Percentiles rank a stretch among this genome's conserved stretches.
Evolutionary conservation across 53 echinoderm and acorn worm species (phyloP).

Genomic region (Luidia sarsii): DNA sequence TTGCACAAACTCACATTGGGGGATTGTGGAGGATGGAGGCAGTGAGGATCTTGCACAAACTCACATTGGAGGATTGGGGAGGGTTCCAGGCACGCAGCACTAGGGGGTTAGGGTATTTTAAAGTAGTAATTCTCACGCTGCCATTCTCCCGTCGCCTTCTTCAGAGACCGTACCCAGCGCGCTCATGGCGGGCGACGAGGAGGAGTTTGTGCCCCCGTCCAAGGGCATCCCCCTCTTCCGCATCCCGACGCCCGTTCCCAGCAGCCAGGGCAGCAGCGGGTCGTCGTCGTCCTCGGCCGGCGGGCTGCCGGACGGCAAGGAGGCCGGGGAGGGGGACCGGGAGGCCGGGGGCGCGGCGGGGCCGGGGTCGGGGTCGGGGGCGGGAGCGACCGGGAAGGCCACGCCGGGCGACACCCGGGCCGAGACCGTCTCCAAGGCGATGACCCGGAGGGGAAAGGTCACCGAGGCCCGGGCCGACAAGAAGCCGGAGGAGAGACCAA

Average conservation of each 20-base stretch:
- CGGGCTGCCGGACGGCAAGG: conserved; percentile 40
- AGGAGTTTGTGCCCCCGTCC: conserved; percentile 74
- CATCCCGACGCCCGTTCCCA: conserved; percentile 68
- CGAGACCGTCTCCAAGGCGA: conserved; percentile 37
- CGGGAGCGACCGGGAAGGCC: not conserved
- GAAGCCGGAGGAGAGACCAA: conserved; percentile 66
- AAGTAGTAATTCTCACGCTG: too few relatives aligned
- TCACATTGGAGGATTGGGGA: too few relatives aligned
- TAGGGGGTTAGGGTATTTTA: too few relatives aligned
- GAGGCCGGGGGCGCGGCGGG: too few relatives aligned
- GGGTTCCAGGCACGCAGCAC: too few relatives aligned
- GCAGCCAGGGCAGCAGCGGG: conserved; percentile 67
- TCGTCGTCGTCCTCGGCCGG: conserved; percentile 53
- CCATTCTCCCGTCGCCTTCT: too few relatives aligned
- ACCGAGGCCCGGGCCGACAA: conserved; percentile 50
- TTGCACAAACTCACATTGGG: too few relatives aligned
- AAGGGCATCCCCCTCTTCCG: conserved; percentile 69
- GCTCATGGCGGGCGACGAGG: conserved; percentile 97
- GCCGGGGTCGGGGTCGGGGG: not conserved
- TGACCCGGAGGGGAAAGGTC: conserved; percentile 58
- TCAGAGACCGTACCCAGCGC: conserved; percentile 81
- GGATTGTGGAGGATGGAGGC: too few relatives aligned
- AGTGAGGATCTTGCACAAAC: too few relatives aligned
- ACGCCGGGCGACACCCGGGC: conserved; percentile 38
- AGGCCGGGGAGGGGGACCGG: not conserved